Evolutionary conservation across 2,797 vertebrate genomes (phyloP).

Genomic region (Fistularia commersonii): DNA sequence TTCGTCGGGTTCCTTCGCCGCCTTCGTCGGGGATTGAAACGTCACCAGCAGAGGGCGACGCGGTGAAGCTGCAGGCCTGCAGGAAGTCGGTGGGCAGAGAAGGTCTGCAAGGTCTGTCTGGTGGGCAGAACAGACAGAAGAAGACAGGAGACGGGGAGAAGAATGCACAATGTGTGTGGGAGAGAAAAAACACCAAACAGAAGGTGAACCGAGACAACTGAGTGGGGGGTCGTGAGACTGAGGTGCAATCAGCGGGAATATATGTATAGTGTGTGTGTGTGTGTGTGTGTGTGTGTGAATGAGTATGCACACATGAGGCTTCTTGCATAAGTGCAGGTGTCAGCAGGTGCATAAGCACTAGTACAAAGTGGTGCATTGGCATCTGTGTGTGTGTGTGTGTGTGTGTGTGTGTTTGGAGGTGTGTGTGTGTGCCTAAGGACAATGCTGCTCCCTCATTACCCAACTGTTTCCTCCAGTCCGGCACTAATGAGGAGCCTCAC

Average conservation of each 20-base stretch:
- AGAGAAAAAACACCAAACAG: conserved; percentile 69
- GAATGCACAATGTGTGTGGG: conserved; percentile 66
- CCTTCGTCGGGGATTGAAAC: conserved; percentile 4
- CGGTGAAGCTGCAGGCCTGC: conserved; percentile 33
- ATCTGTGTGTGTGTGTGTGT: conserved; percentile 40
- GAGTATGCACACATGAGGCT: conserved; percentile 32
- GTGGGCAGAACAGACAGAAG: conserved; percentile 63
- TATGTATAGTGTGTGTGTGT: conserved; percentile 33
- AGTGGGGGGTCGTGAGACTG: conserved; percentile 67
- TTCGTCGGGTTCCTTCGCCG: no score
- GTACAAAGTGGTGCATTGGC: conserved; percentile 56
- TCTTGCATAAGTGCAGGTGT: conserved; percentile 71
- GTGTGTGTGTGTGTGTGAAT: conserved; percentile 22
- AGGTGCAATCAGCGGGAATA: conserved; percentile 49
- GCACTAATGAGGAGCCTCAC: conserved; percentile 74
- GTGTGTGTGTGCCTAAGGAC: conserved; percentile 53
- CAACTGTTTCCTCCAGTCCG: conserved; percentile 66
- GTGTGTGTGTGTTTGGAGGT: conserved; percentile 30
- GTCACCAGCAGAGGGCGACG: conserved; percentile 58
- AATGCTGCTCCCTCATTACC: conserved; percentile 72
- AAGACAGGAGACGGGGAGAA: conserved; percentile 55
- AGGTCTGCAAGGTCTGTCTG: conserved; percentile 66
- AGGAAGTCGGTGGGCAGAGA: conserved; percentile 52
- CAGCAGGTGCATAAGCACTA: conserved; percentile 66
- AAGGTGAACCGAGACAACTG: conserved; percentile 72